These are phyloP conservation scores for Ephialtes manifestator DNA, from an alignment of 2,888 invertebrate genomes.

Conservation along the genomic window DNA sequence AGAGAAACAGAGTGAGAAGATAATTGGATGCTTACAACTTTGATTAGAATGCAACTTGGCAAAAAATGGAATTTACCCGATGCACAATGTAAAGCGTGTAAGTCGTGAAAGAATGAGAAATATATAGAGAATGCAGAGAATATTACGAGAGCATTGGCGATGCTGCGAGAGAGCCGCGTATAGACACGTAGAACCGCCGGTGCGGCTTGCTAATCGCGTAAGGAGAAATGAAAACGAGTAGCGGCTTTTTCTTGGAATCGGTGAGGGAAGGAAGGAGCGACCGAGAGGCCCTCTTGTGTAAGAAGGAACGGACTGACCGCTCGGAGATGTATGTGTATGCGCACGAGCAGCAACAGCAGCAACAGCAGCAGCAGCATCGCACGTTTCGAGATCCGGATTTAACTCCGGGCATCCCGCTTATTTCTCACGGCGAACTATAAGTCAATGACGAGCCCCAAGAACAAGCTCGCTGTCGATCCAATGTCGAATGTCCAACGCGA, in stretches of 20 bases:
- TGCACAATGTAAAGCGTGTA: neutral
- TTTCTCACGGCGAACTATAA: conserved; percentile 66
- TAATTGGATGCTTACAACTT: no score
- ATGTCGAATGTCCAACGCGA: conserved; percentile 63
- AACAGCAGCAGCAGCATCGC: conserved; percentile 38
- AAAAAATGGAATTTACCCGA: neutral
- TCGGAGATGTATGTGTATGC: conserved; percentile 27
- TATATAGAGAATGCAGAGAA: conserved; percentile 25
- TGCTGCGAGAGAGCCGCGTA: conserved; percentile 46
- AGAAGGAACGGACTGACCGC: conserved; percentile 30
- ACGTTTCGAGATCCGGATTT: conserved; percentile 67
- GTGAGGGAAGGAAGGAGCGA: conserved; percentile 58
- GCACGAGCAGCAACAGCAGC: conserved; percentile 12
- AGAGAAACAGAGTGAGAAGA: no score
- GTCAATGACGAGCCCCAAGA: conserved; percentile 52
- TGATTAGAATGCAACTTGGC: neutral
- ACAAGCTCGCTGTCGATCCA: conserved; percentile 55
- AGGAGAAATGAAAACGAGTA: conserved; percentile 84
- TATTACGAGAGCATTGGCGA: conserved; percentile 36
- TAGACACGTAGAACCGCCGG: conserved; percentile 47
- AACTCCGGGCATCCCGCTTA: conserved; percentile 64
- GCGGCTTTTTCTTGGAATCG: conserved; percentile 79
- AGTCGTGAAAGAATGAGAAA: conserved; percentile 3
- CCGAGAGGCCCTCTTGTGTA: conserved; percentile 22
- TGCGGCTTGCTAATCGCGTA: conserved; percentile 81